phyloP scores from a whole-genome alignment of 2,888 invertebrate genomes.

The Zeuzera pyrina region DNA sequence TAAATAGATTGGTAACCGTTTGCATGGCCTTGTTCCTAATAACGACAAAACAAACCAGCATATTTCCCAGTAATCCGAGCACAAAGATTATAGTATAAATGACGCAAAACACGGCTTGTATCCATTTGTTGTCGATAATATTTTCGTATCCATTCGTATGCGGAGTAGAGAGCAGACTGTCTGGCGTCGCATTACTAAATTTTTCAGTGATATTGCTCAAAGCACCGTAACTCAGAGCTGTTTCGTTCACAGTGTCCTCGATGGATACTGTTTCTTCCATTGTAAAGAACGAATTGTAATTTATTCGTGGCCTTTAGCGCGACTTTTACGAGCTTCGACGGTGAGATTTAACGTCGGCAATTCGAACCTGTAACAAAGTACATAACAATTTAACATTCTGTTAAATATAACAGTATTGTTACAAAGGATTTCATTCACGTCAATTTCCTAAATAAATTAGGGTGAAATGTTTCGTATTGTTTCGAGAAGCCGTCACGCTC shows the following conservation, averaged over 20 bases:
- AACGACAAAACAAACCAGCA: constrained; percentile 95
- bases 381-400: too few species aligned
- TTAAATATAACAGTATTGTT: too few species aligned
- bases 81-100: constrained; percentile 90
- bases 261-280: constrained; percentile 9
- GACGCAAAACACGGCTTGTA: constrained; percentile 82
- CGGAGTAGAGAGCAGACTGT: constrained; percentile 23
- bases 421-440: too few species aligned
- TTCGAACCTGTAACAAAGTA: constrained; percentile 55
- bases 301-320: constrained; percentile 6
- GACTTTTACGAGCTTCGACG: constrained; percentile 34
- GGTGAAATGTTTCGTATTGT: too few species aligned
- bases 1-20: constrained; percentile 97
- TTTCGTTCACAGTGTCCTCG: constrained; percentile 44
- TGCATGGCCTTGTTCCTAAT: constrained; percentile 95
- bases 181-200: constrained; percentile 29
- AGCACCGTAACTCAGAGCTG: constrained; percentile 33
- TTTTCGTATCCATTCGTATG: constrained; percentile 43
- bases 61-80: constrained; percentile 91
- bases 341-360: constrained; percentile 33
- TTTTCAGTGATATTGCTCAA: constrained; percentile 28
- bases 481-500: too few species aligned
- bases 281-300: constrained; percentile 9
- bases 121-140: constrained; percentile 76
- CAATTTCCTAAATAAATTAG: too few species aligned